phyloP scores from a whole-genome alignment of 1,140 invertebrate genomes.

The Brachionus calyciflorus region DNA sequence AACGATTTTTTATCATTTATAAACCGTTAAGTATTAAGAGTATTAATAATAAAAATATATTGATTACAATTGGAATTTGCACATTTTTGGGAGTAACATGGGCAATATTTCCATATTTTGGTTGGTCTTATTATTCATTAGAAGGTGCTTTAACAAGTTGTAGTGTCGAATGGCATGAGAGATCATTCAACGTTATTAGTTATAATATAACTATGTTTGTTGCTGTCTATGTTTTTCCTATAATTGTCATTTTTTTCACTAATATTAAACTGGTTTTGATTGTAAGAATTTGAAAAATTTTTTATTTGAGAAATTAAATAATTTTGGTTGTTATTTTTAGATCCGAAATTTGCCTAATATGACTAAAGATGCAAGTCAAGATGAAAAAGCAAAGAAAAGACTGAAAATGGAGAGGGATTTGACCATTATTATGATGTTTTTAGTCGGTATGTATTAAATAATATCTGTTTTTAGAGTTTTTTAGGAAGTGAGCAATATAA shows the following conservation, averaged over 20 bases:
- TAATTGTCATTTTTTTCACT: conserved; percentile 25
- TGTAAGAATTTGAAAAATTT: background rate
- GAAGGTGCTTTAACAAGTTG: conserved; percentile 45
- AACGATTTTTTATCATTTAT: conserved; percentile 28
- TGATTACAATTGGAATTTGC: background rate
- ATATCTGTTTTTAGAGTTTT: background rate
- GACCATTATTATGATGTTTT: conserved; percentile 36
- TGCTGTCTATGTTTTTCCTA: background rate
- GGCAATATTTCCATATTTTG: conserved; percentile 18
- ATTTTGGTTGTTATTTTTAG: background rate
- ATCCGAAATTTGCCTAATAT: conserved; percentile 33
- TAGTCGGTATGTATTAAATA: background rate
- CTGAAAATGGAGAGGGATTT: conserved; percentile 8
- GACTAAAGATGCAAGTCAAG: conserved; percentile 22
- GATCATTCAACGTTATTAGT: conserved; percentile 46
- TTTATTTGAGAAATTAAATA: background rate
- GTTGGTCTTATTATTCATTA: conserved; percentile 42
- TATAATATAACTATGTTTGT: conserved; percentile 46
- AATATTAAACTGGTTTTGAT: conserved; percentile 33
- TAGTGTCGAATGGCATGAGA: conserved; percentile 34
- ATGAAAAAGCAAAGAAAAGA: conserved; percentile 31
- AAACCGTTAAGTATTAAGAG: conserved; percentile 40
- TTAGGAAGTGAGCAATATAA: too few species aligned
- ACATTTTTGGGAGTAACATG: background rate
- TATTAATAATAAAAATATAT: conserved; percentile 6